Percentiles rank a stretch among this genome's conserved stretches.
Evolutionary conservation across 2,888 invertebrate genomes (phyloP).

Genomic region (Ophonus ardosiacus): DNA sequence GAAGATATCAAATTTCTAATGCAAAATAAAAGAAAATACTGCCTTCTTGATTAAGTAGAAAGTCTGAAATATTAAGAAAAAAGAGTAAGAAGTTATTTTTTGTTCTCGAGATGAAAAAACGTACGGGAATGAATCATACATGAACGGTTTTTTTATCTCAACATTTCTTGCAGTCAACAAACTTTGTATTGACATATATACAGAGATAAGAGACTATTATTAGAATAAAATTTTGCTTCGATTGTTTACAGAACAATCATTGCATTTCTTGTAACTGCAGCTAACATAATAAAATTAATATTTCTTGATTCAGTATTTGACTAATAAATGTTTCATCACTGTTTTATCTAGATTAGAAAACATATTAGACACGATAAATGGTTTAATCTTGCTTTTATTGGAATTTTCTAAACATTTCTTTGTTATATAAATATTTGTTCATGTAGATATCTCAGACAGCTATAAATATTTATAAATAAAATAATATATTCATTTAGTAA

Average conservation of each 20-base stretch:
- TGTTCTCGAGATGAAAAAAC: background rate
- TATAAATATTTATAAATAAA: too few relatives aligned
- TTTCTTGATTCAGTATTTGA: too few relatives aligned
- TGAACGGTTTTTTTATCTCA: slow-evolving; percentile 4
- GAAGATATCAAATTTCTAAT: slow-evolving; percentile 4
- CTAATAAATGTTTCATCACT: too few relatives aligned
- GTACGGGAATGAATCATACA: background rate
- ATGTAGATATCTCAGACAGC: too few relatives aligned
- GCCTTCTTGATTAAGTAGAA: slow-evolving; percentile 2
- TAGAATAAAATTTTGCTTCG: background rate
- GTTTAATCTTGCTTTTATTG: too few relatives aligned
- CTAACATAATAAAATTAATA: too few relatives aligned
- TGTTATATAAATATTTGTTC: background rate
- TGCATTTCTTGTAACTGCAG: too few relatives aligned
- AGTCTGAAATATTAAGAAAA: slow-evolving; percentile 5
- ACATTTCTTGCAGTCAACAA: background rate
- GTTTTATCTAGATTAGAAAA: too few relatives aligned
- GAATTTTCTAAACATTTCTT: background rate
- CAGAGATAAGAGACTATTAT: background rate
- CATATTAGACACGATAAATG: too few relatives aligned
- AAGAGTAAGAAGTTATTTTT: slow-evolving; percentile 1
- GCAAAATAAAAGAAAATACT: background rate
- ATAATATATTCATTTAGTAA: too few relatives aligned
- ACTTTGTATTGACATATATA: background rate
- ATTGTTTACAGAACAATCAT: background rate